Percentiles rank a stretch among this genome's conserved stretches.
These are phyloP conservation scores for Hirundichthys speculiger DNA, from an alignment of 2,113 vertebrate genomes.

Conservation along the genomic window DNA sequence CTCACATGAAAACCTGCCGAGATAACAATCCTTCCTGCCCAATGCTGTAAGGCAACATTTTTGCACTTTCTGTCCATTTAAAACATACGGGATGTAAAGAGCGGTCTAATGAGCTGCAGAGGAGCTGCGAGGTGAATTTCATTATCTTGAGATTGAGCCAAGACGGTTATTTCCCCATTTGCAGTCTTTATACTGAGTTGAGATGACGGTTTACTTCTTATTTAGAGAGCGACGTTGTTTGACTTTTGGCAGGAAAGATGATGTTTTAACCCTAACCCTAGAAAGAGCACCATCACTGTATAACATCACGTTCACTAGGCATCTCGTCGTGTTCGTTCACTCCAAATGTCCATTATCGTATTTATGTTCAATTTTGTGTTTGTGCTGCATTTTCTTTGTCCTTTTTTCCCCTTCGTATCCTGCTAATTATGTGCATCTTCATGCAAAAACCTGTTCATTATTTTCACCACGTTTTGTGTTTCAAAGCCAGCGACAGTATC, in stretches of 20 bases:
- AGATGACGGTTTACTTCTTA: constrained; percentile 14
- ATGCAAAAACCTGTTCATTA: too few relatives aligned
- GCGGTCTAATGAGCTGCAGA: constrained; percentile 10
- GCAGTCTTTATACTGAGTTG: constrained; percentile 11
- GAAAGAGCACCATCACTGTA: not conserved
- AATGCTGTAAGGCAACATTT: not conserved
- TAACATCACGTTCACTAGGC: not conserved
- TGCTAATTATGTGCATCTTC: too few relatives aligned
- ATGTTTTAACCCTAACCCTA: not conserved
- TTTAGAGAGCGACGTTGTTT: constrained; percentile 8
- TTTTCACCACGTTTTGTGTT: too few relatives aligned
- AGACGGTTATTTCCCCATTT: constrained; percentile 1
- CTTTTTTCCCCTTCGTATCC: not conserved
- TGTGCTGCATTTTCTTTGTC: not conserved
- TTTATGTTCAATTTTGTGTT: not conserved
- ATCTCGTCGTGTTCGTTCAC: not conserved
- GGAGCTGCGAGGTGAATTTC: constrained; percentile 6
- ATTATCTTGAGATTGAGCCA: constrained; percentile 7
- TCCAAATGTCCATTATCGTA: not conserved
- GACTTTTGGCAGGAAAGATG: constrained; percentile 16
- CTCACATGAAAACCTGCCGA: not conserved
- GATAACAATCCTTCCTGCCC: not conserved
- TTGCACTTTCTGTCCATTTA: not conserved
- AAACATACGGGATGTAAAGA: constrained; percentile 11
- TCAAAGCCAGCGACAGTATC: too few relatives aligned